Conservation (phyloP, 2,888 invertebrate genomes). For the Leucophenga montana region DNA sequence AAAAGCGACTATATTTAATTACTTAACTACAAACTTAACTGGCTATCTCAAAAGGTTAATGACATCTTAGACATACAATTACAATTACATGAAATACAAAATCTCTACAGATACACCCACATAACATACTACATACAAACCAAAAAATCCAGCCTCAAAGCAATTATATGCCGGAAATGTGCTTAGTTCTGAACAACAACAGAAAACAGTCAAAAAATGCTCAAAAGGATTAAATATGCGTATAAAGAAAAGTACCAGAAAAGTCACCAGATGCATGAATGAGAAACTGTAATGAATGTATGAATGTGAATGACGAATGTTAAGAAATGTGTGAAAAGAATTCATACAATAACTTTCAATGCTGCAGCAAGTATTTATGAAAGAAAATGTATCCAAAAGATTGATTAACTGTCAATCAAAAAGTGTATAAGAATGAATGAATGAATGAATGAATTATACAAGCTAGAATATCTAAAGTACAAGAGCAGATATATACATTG, state of each 20-base stretch:
- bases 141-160: constrained; percentile 40
- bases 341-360: constrained; percentile 40
- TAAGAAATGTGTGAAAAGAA: constrained; percentile 55
- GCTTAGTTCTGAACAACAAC: constrained; percentile 43
- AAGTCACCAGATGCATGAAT: constrained; percentile 10
- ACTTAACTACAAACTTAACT: too few relatives aligned
- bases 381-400: constrained; percentile 42
- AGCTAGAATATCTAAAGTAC: not conserved
- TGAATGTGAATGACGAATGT: constrained; percentile 23
- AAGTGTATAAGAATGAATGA: constrained; percentile 37
- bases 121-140: constrained; percentile 40
- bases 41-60: not conserved
- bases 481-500: not conserved
- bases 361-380: not conserved
- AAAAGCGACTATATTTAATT: too few relatives aligned
- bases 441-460: constrained; percentile 20
- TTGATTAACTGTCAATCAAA: constrained; percentile 65
- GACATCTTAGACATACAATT: constrained; percentile 3
- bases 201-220: constrained; percentile 60
- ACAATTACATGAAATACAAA: constrained; percentile 27
- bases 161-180: constrained; percentile 60
- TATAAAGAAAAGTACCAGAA: constrained; percentile 45
- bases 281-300: constrained; percentile 42
- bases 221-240: constrained; percentile 62
- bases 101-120: constrained; percentile 45